Base-by-base conservation (phyloP, 2,888 invertebrate genomes). In the Gerris lacustris region DNA sequence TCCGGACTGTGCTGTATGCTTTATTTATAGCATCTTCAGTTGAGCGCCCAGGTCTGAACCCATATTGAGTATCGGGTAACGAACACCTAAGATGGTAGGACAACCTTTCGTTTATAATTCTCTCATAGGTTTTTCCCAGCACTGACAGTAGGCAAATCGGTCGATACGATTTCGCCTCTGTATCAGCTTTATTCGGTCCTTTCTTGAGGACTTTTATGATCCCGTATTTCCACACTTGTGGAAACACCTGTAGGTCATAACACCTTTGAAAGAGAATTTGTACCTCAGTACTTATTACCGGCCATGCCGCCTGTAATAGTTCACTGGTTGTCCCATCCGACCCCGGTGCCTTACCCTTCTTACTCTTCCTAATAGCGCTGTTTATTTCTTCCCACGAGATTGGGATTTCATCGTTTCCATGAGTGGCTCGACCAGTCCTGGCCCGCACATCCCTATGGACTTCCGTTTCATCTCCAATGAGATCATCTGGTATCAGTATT, bases 11-110 rank as follows among this genome's bases (percentile, higher is more conserved):
- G 17, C 66, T 18, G 7, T 11, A 66, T 5, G 68, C 44, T 18
- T 18, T 44, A 15, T 68, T 45, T 45, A 71, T 71, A 6, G 75
- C 74, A 69, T 72, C 72, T 17, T 71, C 71, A 11, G 72, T 74
- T 5, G 68, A 68, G 55, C 68, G 72, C 2, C 68, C 71, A 9
- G 43, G 18, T 11, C 18, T 70, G n/a, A 73, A 72, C 6, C 73
- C 74, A 55, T 66, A 73, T 69, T 74, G 71, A 6, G 62, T 67
- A 7, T 63, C 43, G 18, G 44, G 15, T 62, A 71, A 44, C n/a
- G n/a, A n/a, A n/a, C n/a, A n/a, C 7, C 66, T 67, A 7, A 47
- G 31, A 43, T 47, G 15, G n/a, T n/a, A n/a, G n/a, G n/a, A n/a
- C n/a, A n/a, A n/a, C n/a, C n/a, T n/a, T n/a, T n/a, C n/a, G n/a